These are phyloP conservation scores for Lagopus leucura DNA, from an alignment of 2,113 vertebrate genomes.

Conservation along the genomic window DNA sequence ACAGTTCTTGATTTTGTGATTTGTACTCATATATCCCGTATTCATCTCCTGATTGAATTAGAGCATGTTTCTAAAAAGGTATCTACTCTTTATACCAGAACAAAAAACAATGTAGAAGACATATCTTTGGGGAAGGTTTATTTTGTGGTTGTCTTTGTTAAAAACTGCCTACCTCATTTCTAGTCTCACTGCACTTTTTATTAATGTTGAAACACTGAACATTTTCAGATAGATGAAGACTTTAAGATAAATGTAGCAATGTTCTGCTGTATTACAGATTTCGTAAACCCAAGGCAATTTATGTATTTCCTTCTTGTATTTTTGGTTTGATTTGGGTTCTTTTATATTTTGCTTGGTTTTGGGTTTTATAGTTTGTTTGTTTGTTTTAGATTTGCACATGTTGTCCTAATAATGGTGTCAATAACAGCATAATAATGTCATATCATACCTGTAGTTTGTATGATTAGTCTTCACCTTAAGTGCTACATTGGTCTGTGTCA, in stretches of 20 bases:
- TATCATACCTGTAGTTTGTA: not conserved
- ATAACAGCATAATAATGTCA: not conserved
- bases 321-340: not conserved
- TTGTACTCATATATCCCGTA: not conserved
- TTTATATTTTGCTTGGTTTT: not conserved
- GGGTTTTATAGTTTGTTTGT: not conserved
- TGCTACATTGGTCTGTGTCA: not conserved
- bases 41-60: not conserved
- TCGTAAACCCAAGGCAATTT: not conserved
- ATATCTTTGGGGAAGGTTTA: not conserved
- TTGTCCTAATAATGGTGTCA: not conserved
- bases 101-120: not conserved
- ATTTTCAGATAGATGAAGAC: not conserved
- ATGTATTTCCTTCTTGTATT: not conserved
- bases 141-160: not conserved
- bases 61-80: not conserved
- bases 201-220: not conserved
- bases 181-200: not conserved
- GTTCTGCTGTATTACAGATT: not conserved
- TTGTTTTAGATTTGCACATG: not conserved
- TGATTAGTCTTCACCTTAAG: not conserved
- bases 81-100: not conserved
- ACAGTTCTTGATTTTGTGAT: not conserved
- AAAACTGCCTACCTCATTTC: not conserved
- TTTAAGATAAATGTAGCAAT: not conserved